Evolutionary conservation across 2,113 vertebrate species (phyloP).

Genomic region (Plotosus lineatus): DNA sequence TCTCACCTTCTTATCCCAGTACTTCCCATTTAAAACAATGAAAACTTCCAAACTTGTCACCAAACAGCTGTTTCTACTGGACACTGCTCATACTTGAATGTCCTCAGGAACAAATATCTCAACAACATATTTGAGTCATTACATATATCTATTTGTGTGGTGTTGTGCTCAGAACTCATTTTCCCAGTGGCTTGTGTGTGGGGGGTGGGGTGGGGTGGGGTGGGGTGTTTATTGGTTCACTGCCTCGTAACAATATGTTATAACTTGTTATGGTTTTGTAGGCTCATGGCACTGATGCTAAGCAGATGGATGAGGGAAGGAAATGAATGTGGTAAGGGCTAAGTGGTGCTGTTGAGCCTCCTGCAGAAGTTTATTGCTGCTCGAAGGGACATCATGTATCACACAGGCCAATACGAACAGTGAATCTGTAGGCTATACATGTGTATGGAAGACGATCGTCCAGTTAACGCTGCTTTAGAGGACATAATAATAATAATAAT

Average conservation of each 20-base stretch:
- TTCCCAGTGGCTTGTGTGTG: conserved; percentile 1
- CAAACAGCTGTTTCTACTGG: not conserved
- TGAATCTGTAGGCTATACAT: too few species aligned
- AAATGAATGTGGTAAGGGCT: conserved; percentile 34
- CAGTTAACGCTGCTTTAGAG: too few species aligned
- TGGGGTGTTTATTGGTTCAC: too few species aligned
- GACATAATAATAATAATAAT: too few species aligned
- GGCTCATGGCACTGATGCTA: conserved; percentile 5
- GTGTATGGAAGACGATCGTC: too few species aligned
- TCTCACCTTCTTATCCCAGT: not conserved
- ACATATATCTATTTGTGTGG: conserved; percentile 14
- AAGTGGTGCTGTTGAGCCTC: not conserved
- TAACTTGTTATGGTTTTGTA: conserved; percentile 26
- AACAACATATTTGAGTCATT: conserved; percentile 31
- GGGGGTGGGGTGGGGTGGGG: too few species aligned
- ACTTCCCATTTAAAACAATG: not conserved
- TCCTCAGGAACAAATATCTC: conserved; percentile 6
- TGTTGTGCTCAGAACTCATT: conserved; percentile 18
- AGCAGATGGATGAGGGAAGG: conserved; percentile 44
- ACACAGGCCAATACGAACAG: too few species aligned
- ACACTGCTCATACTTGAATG: not conserved
- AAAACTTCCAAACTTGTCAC: not conserved
- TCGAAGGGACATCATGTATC: not conserved
- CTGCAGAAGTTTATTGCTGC: not conserved
- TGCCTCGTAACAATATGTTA: conserved; percentile 48